phyloP scores from a whole-genome alignment of 2,797 vertebrate genomes.

The Synaphobranchus kaupii region DNA sequence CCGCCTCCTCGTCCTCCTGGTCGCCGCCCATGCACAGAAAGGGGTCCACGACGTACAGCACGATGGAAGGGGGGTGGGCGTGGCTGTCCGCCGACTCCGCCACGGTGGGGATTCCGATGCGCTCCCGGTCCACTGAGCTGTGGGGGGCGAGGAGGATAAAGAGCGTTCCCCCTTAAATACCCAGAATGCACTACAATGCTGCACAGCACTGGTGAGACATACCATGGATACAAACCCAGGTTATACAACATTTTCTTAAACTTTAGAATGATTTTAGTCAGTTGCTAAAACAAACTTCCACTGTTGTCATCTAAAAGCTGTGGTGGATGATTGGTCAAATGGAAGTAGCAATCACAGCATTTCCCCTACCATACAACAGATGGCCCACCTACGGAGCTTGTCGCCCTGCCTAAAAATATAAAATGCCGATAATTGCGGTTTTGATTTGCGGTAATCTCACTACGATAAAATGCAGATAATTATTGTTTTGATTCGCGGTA shows the following conservation, averaged over 20 bases:
- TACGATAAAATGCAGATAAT: too few species aligned
- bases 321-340: background rate
- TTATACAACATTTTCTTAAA: background rate
- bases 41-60: constrained; percentile 94
- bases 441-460: too few species aligned
- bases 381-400: too few species aligned
- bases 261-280: background rate
- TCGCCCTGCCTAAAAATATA: too few species aligned
- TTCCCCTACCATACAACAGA: too few species aligned
- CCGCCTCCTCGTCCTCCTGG: constrained; percentile 82
- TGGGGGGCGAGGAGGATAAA: background rate
- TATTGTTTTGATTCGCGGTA: too few species aligned
- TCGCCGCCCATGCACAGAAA: constrained; percentile 82
- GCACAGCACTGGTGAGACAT: background rate
- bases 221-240: background rate
- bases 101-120: constrained; percentile 90
- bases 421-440: too few species aligned
- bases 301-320: background rate
- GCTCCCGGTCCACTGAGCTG: constrained; percentile 81
- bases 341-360: background rate
- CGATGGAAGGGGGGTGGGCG: constrained; percentile 86
- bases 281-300: background rate
- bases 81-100: constrained; percentile 85
- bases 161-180: background rate
- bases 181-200: background rate